A percentile compares a stretch with the other conserved stretches of the same genome.
Evolutionary conservation across 2,113 vertebrate species (phyloP).

Genomic region (Pan paniscus): DNA sequence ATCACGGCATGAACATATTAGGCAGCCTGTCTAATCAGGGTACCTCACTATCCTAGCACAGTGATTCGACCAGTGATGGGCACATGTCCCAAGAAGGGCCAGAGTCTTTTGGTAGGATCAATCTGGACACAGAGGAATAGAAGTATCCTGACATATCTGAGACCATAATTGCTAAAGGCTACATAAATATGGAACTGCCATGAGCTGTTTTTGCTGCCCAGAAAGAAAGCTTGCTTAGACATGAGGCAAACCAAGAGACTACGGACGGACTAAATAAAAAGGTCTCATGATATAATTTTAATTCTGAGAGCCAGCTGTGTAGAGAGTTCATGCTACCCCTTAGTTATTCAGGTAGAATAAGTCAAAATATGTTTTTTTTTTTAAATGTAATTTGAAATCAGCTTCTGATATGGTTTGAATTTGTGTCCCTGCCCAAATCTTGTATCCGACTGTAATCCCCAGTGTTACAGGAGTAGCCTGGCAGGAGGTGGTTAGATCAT

Average conservation of each 20-base stretch:
- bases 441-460: no score
- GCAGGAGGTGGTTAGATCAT: no score
- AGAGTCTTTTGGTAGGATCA: not conserved
- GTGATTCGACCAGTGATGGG: not conserved
- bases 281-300: not conserved
- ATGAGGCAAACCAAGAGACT: not conserved
- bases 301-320: not conserved
- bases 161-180: not conserved
- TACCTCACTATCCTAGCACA: not conserved
- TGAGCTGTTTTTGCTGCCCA: not conserved
- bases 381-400: no score
- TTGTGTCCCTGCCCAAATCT: no score
- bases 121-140: not conserved
- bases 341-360: not conserved
- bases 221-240: not conserved
- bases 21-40: not conserved
- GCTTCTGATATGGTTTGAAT: no score
- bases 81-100: not conserved
- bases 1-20: not conserved
- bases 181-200: not conserved
- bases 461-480: no score
- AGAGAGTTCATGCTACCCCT: not conserved
- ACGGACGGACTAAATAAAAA: not conserved
- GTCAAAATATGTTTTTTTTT: not conserved
- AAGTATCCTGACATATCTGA: not conserved